Evolutionary conservation across 2,888 invertebrate genomes (phyloP).

Genomic region (Mimumesa dahlbomi): DNA sequence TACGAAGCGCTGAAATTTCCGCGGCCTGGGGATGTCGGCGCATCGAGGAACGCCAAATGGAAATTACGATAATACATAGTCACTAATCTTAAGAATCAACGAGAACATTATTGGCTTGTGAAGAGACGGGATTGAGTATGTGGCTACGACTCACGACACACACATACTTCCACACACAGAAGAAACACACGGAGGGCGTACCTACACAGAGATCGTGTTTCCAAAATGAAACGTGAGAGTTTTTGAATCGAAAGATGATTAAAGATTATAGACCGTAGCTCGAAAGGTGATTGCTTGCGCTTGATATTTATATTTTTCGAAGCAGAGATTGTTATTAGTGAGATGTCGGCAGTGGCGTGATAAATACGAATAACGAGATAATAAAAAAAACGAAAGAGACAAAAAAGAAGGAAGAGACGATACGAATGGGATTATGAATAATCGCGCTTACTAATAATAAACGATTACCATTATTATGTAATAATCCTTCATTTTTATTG

Average conservation of each 20-base stretch:
- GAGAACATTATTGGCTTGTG: constrained; percentile 49
- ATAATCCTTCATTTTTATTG: constrained; percentile 74
- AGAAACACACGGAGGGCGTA: too few relatives aligned
- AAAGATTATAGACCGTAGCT: constrained; percentile 21
- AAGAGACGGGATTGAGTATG: constrained; percentile 43
- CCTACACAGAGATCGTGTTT: background rate
- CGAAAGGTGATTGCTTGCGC: constrained; percentile 72
- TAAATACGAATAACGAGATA: constrained; percentile 43
- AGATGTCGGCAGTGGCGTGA: constrained; percentile 54
- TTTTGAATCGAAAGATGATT: constrained; percentile 17
- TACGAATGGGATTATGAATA: constrained; percentile 60
- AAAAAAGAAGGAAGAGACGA: too few relatives aligned
- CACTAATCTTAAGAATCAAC: constrained; percentile 76
- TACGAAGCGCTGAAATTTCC: too few relatives aligned
- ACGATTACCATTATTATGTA: constrained; percentile 72
- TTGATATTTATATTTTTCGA: constrained; percentile 78
- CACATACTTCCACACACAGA: too few relatives aligned
- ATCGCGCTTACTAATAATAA: constrained; percentile 77
- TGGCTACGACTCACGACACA: constrained; percentile 30
- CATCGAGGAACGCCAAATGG: constrained; percentile 58
- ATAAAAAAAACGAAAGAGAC: constrained; percentile 42
- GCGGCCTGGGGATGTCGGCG: constrained; percentile 21
- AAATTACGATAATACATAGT: constrained; percentile 70
- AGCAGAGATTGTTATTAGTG: constrained; percentile 68
- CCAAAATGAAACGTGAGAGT: constrained; percentile 5